Conservation (phyloP, 2,797 vertebrate genomes). For the Psittacula derbiana region DNA sequence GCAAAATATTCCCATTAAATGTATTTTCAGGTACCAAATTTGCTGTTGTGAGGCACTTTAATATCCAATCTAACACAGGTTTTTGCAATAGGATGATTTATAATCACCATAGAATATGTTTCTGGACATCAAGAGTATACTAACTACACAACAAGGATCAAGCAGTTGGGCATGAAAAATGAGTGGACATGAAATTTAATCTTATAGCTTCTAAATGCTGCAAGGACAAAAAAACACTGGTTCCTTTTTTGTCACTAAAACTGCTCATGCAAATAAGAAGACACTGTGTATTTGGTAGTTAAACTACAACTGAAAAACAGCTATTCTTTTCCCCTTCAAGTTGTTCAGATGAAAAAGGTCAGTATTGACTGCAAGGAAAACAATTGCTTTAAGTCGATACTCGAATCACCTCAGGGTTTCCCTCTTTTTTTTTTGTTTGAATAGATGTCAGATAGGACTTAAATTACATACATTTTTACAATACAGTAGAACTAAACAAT, state of each 20-base stretch:
- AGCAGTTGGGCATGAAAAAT: background rate
- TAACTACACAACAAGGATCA: background rate
- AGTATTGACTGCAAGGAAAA: slow-evolving; percentile 45
- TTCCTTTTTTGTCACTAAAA: background rate
- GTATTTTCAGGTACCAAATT: background rate
- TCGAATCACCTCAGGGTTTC: slow-evolving; percentile 47
- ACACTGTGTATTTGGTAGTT: background rate
- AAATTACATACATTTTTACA: slow-evolving; percentile 6
- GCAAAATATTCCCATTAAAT: background rate
- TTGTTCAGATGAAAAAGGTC: slow-evolving; percentile 46
- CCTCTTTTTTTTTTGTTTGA: slow-evolving; percentile 28
- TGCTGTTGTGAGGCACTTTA: accelerated
- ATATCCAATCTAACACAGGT: background rate
- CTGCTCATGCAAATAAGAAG: background rate
- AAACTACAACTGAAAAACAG: background rate
- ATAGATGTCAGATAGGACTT: slow-evolving; percentile 10
- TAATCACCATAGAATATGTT: background rate
- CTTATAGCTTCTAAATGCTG: background rate
- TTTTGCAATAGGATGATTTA: background rate
- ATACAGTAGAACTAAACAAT: slow-evolving; percentile 1
- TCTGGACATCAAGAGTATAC: background rate
- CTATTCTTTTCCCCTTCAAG: background rate
- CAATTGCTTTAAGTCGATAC: slow-evolving; percentile 18
- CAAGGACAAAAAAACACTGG: background rate
- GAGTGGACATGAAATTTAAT: background rate